These are phyloP conservation scores for Zygogramma bicolorata DNA, from an alignment of 2,888 invertebrate species.

Conservation along the genomic window DNA sequence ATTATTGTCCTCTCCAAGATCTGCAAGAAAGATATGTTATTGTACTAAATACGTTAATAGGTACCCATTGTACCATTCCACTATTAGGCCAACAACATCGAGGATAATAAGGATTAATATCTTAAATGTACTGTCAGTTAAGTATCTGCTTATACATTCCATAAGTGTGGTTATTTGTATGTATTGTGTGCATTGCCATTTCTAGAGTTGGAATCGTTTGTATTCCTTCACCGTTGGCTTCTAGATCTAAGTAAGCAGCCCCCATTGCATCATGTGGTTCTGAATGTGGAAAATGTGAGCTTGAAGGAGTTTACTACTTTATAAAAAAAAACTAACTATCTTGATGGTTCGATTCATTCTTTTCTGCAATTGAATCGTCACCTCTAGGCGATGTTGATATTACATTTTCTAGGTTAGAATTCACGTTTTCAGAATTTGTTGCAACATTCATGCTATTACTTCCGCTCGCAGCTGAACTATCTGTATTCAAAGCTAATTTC, in stretches of 20 bases:
- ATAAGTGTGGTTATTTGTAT: neutral
- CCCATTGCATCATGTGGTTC: neutral
- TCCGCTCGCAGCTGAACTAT: slow-evolving; percentile 11
- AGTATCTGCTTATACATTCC: neutral
- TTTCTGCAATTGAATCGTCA: neutral
- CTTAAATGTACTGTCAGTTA: neutral
- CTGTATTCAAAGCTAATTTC: slow-evolving; percentile 13
- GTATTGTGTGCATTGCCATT: neutral
- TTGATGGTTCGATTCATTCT: neutral
- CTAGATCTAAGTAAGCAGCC: neutral
- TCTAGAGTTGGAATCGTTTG: neutral
- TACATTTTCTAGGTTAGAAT: neutral
- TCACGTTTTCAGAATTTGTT: neutral
- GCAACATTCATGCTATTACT: slow-evolving; percentile 2
- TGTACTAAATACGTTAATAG: neutral
- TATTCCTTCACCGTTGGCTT: neutral
- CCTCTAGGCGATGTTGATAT: neutral
- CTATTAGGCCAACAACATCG: neutral
- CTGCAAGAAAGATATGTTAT: neutral
- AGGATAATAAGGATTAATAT: neutral
- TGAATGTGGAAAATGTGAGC: neutral
- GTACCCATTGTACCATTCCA: neutral
- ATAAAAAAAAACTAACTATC: neutral
- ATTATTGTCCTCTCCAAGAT: neutral
- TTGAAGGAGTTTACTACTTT: neutral